A percentile compares a stretch with the other conserved stretches of the same genome.
These are phyloP conservation scores for Xerus rutilus DNA, from an alignment of 2,797 vertebrate genomes.

Conservation along the genomic window DNA sequence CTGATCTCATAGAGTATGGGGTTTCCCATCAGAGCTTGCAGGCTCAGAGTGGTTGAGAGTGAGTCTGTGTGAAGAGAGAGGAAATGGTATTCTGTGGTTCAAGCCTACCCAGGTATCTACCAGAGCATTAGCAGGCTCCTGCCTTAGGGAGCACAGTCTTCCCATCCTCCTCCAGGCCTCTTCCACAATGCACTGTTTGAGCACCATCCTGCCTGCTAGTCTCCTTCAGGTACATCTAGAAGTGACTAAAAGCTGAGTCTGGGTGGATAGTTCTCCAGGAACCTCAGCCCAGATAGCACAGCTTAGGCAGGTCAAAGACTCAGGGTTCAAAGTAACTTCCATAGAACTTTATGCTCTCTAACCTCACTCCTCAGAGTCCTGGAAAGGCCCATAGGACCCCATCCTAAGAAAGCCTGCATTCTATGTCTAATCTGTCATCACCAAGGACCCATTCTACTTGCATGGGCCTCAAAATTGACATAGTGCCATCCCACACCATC, in stretches of 20 bases:
- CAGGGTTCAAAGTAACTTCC: neutral
- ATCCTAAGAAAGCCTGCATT: neutral
- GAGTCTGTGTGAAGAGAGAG: neutral
- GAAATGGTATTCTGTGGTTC: neutral
- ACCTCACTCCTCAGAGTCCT: neutral
- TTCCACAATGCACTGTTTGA: too few relatives aligned
- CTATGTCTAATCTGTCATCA: neutral
- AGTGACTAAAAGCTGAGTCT: neutral
- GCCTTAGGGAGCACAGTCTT: neutral
- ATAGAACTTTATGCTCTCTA: neutral
- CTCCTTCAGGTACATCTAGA: neutral
- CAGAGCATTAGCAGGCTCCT: neutral
- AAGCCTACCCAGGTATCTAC: neutral
- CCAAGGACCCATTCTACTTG: neutral
- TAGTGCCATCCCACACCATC: too few relatives aligned
- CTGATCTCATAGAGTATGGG: rapidly evolving
- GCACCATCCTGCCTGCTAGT: neutral
- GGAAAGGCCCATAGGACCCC: neutral
- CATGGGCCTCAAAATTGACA: neutral
- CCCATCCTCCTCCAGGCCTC: neutral
- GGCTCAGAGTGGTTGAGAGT: rapidly evolving
- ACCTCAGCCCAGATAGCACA: too few relatives aligned
- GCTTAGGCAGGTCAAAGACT: neutral
- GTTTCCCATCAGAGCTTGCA: neutral
- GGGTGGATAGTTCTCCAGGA: neutral